A percentile compares a stretch with the other conserved stretches of the same genome.
Conservation (phyloP, 2,888 invertebrate genomes). For the Cerastis leucographa region DNA sequence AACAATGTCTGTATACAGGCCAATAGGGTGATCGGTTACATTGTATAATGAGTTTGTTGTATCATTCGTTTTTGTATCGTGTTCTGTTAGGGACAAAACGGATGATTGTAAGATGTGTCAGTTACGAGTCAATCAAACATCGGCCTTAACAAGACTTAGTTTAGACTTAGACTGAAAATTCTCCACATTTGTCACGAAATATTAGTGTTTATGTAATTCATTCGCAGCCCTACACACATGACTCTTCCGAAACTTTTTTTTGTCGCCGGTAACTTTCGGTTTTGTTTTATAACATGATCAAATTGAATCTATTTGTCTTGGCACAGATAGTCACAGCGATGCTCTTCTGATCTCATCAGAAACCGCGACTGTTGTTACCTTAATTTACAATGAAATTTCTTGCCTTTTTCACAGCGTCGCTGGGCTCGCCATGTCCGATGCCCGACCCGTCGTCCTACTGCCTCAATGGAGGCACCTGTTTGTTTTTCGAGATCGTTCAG, state of each 20-base stretch:
- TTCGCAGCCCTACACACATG: background rate
- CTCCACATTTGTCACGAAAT: background rate
- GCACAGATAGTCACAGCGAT: background rate
- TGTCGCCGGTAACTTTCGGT: background rate
- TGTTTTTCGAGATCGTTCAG: conserved; percentile 94
- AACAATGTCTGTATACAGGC: conserved; percentile 77
- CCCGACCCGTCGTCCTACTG: conserved; percentile 93
- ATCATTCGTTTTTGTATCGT: conserved; percentile 54
- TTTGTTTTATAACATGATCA: background rate
- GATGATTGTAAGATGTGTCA: conserved; percentile 6
- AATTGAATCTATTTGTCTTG: background rate
- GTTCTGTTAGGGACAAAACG: conserved; percentile 40
- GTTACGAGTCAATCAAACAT: background rate
- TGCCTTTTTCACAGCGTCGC: conserved; percentile 77
- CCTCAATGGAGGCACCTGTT: conserved; percentile 96
- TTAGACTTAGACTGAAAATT: background rate
- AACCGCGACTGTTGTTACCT: background rate
- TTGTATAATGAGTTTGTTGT: conserved; percentile 70
- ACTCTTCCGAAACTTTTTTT: conserved; percentile 2
- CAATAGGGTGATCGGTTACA: conserved; percentile 79
- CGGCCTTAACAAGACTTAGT: background rate
- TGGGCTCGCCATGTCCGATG: conserved; percentile 93
- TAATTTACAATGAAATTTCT: background rate
- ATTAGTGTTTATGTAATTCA: background rate
- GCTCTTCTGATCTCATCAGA: background rate